phyloP scores from a whole-genome alignment of 2,888 invertebrate genomes.

The Oscheius sp. region DNA sequence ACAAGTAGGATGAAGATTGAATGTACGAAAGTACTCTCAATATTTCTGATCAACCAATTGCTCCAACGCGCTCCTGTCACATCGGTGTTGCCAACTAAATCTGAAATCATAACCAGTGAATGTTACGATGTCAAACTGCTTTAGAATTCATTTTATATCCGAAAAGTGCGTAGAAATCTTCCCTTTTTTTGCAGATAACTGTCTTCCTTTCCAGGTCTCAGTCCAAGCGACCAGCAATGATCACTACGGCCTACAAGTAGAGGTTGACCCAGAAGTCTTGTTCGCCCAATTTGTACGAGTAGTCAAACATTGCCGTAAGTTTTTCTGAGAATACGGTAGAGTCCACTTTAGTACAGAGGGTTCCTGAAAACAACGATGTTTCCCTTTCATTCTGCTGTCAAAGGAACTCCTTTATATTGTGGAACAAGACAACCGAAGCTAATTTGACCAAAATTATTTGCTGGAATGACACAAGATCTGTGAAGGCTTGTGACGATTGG shows the following conservation, averaged over 20 bases:
- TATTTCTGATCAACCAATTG: too few species aligned
- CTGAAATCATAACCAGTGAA: too few species aligned
- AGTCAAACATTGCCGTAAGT: constrained; percentile 55
- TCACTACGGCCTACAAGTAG: constrained; percentile 50
- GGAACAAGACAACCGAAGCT: constrained; percentile 79
- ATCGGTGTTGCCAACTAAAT: too few species aligned
- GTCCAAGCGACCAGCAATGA: constrained; percentile 45
- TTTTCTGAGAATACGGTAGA: background rate
- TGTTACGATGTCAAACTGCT: background rate
- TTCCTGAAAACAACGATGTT: constrained; percentile 35
- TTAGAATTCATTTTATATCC: background rate
- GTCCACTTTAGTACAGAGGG: constrained; percentile 5
- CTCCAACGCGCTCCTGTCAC: too few species aligned
- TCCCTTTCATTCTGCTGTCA: constrained; percentile 85
- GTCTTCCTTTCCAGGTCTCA: constrained; percentile 38
- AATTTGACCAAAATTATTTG: constrained; percentile 73
- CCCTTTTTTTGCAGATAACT: background rate
- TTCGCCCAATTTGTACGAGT: constrained; percentile 59
- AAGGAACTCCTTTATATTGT: constrained; percentile 85
- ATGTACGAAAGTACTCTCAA: too few species aligned
- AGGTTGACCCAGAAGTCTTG: constrained; percentile 66
- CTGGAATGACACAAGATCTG: constrained; percentile 86
- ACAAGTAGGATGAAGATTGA: too few species aligned
- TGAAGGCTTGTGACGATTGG: constrained; percentile 55
- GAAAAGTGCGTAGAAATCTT: too few species aligned